These are phyloP conservation scores for Hestina assimilis DNA, from an alignment of 1,140 invertebrate genomes.

Conservation along the genomic window DNA sequence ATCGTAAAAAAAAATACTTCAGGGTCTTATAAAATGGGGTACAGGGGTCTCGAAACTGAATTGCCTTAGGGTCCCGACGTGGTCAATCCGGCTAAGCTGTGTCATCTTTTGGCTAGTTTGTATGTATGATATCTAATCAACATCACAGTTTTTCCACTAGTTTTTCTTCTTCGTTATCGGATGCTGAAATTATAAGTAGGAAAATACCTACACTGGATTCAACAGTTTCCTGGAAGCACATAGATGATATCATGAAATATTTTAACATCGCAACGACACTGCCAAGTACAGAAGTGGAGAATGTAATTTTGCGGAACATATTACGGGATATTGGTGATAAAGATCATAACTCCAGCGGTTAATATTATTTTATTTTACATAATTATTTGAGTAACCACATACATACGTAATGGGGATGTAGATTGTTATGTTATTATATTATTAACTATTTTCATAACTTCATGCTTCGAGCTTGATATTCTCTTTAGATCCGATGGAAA, in stretches of 20 bases:
- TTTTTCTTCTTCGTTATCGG: background rate
- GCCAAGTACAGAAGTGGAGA: background rate
- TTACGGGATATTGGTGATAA: slow-evolving; percentile 24
- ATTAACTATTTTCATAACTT: too few species aligned
- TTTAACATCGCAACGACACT: slow-evolving; percentile 22
- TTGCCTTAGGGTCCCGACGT: too few species aligned
- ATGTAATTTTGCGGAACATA: background rate
- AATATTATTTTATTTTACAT: slow-evolving; percentile 3
- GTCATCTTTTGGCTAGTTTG: too few species aligned
- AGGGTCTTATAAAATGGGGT: too few species aligned
- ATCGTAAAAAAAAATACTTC: too few species aligned
- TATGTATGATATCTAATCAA: background rate
- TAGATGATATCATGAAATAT: slow-evolving; percentile 31
- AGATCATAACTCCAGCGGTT: slow-evolving; percentile 20
- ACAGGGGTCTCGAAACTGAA: too few species aligned
- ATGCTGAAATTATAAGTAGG: background rate
- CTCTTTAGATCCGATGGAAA: too few species aligned
- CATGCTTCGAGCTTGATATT: too few species aligned
- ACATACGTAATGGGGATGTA: background rate
- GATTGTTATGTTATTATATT: too few species aligned
- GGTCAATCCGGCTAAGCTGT: too few species aligned
- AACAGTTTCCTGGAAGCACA: slow-evolving; percentile 18
- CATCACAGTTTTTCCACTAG: slow-evolving; percentile 5
- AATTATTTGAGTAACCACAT: background rate
- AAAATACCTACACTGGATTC: background rate